Percentiles rank a stretch among this genome's conserved stretches.
phyloP scores from a whole-genome alignment of 2,888 invertebrate species.

The Liposcelis brunnea region DNA sequence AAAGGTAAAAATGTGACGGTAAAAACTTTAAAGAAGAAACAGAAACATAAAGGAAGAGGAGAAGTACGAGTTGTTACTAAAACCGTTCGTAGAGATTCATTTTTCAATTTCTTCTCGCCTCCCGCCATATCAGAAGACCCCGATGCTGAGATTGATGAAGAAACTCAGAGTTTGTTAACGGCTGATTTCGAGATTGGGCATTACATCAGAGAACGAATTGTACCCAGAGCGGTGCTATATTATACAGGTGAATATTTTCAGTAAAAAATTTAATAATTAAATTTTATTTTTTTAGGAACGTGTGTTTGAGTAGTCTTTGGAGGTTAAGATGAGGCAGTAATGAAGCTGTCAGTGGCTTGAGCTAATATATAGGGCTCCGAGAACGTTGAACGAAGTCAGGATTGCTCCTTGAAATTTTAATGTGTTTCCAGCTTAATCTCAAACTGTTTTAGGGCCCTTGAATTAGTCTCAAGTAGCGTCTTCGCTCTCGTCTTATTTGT shows the following conservation, averaged over 20 bases:
- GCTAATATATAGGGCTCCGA: no score
- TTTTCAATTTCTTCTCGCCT: conserved; percentile 98
- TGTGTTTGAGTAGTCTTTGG: background rate
- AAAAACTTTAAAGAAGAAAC: conserved; percentile 92
- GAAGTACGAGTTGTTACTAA: conserved; percentile 88
- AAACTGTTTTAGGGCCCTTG: no score
- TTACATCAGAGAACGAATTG: conserved; percentile 88
- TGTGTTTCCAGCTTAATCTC: no score
- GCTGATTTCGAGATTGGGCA: conserved; percentile 98
- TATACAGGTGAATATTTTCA: conserved; percentile 66
- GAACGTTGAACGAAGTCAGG: no score
- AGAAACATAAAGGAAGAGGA: conserved; percentile 94
- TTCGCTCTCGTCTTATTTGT: no score
- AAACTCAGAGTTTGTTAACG: conserved; percentile 68
- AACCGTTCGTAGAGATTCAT: conserved; percentile 90
- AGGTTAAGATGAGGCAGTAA: background rate
- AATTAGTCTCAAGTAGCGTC: no score
- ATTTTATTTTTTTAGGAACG: background rate
- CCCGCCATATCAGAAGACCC: conserved; percentile 73
- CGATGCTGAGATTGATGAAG: conserved; percentile 73
- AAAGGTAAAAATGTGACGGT: conserved; percentile 94
- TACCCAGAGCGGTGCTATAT: conserved; percentile 92
- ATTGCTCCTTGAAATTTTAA: no score
- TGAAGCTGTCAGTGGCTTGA: no score
- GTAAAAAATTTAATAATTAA: background rate